Base-by-base conservation (phyloP, 1,140 invertebrate species). In the Maniola jurtina region DNA sequence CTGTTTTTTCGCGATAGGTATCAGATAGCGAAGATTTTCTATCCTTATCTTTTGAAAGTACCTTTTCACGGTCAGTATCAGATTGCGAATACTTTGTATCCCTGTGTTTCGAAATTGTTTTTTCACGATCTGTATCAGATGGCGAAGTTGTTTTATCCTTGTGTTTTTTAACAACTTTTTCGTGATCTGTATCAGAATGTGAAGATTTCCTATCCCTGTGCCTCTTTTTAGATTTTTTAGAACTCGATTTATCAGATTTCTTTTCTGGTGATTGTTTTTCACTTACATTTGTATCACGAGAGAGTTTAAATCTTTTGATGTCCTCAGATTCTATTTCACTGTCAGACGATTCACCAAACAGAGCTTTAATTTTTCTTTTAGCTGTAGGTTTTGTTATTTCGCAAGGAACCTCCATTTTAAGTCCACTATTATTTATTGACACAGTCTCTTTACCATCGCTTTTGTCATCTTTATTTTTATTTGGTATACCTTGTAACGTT, bases 271-370 rank as follows among this genome's bases (percentile, higher is more conserved):
- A 61, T 69, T 69, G 63, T 57, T 59, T 64, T 25, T 63, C 6
- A 13, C 45, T 54, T 36, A 47, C 25, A 58, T 66, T 59, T 62
- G 64, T 72, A 9, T 66, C 68, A 73, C 77, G 73, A 10, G 54
- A 65, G 33, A 60, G 9, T 65, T 77, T 80, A 47, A 38, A 16
- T 54, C 64, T 77, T 73, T 79, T 81, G 61, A 38, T 38, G 54
- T 58, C 61, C 15, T 70, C 58, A 57, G 61, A 34, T 55, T 86
- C 82, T 10, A 59, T 40, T 16, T 88, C 86, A 57, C 86, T 88
- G 6, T 90, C 89, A 10, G 89, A 90, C n/a, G 89, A 90, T 63
- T 91, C 90, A 5, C 91, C 91, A 80, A 91, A 92, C 14, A 91
- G 72, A 55, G 80, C 90, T 76, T 89, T 85, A 25, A 91, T 83